phyloP scores from a whole-genome alignment of 2,888 invertebrate species.

The Hypomecis punctinalis region DNA sequence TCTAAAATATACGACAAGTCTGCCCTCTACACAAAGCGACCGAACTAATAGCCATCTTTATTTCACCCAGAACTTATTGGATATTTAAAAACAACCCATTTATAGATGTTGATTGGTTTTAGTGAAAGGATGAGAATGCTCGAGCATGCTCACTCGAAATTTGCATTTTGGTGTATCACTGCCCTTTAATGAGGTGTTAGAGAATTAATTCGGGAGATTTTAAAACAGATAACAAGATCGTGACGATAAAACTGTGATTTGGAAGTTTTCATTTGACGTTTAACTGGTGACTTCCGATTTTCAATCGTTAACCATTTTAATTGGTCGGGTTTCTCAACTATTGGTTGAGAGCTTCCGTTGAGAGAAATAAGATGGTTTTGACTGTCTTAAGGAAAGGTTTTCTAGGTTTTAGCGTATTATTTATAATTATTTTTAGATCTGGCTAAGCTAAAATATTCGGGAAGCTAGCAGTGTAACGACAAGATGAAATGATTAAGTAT shows the following conservation, averaged over 20 bases:
- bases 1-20: constrained; percentile 66
- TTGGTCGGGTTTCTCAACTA: constrained; percentile 51
- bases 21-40: constrained; percentile 63
- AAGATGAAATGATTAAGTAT: too few relatives aligned
- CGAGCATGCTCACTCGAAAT: constrained; percentile 67
- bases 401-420: too few relatives aligned
- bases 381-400: too few relatives aligned
- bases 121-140: constrained; percentile 67
- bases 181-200: constrained; percentile 81
- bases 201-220: constrained; percentile 77
- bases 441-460: too few relatives aligned
- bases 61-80: constrained; percentile 62
- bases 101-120: constrained; percentile 71
- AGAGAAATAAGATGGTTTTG: constrained; percentile 18
- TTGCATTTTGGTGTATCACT: constrained; percentile 75
- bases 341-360: constrained; percentile 26
- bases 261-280: constrained; percentile 57
- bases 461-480: too few relatives aligned
- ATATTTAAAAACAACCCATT: constrained; percentile 58
- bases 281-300: constrained; percentile 72
- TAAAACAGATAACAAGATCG: constrained; percentile 68
- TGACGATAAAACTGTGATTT: constrained; percentile 64
- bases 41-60: constrained; percentile 68
- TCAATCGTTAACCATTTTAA: constrained; percentile 55
- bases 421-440: too few relatives aligned